Base-by-base conservation (phyloP, 1,140 invertebrate genomes). In the Ceratosolen solmsi region DNA sequence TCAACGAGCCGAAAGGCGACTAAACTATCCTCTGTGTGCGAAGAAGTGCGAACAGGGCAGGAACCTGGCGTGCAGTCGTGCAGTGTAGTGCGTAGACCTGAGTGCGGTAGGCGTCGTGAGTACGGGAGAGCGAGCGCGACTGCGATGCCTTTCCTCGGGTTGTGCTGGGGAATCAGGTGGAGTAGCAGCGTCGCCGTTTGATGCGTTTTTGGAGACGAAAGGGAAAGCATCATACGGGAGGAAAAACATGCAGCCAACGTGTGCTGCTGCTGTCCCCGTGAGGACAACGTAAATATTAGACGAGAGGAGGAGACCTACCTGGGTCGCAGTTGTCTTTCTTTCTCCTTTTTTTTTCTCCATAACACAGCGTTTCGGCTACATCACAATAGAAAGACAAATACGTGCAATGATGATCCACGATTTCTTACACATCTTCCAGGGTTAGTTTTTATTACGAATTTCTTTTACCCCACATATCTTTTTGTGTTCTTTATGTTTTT, bases 391-490 rank as follows among this genome's bases (percentile, higher is more conserved):
- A 38, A n/a, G 20, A 30, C 8, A 20, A 13, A 38, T 8, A 68
- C 5, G 51, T 15, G n/a, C 15, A 20, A 73, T 38, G 33, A 68
- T 68, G 22, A 25, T 8, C 70, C 5, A 56, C 46, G 33, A 30
- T 5, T 49, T 30, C 49, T 7, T 11, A 5, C 13, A 27, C 56
- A 72, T 2, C 11, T 79, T 3, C 25, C 58, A 41, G 51, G 78
- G 68, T 79, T 72, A 60, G 78, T 79, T 56, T 77, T 76, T 13
- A 27, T 76, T 63, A 25, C 22, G 15, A 56, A 25, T 54, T 68
- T 51, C 20, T 17, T 36, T 78, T 51, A 1, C 25, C 68, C n/a
- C 46, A 17, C 38, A 27, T 58, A n/a, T 25, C 3, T 58, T 58
- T 13, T 5, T 58, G 4, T 22, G 54, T 22, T 46, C 1, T 49